phyloP scores from a whole-genome alignment of 2,797 vertebrate species.

The Pangasius larnaudii region DNA sequence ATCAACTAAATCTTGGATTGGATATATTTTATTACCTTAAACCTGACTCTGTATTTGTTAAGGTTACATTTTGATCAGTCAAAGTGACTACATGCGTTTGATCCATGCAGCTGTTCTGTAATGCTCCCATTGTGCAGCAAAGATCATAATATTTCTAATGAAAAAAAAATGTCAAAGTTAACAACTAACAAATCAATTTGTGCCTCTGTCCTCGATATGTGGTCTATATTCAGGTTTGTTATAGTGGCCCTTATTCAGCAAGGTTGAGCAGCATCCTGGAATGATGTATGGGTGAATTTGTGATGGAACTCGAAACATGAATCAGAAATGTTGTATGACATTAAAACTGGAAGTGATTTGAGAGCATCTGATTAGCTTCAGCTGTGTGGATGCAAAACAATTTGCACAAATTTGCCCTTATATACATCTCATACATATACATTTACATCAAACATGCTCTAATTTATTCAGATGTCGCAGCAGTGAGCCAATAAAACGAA shows the following conservation, averaged over 20 bases:
- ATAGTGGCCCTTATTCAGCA: neutral
- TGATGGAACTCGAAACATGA: neutral
- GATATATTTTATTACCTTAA: neutral
- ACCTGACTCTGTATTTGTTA: neutral
- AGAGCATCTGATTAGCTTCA: conserved; percentile 1
- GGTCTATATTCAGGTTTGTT: neutral
- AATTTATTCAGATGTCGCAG: neutral
- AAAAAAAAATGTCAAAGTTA: neutral
- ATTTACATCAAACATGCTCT: neutral
- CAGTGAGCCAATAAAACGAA: neutral
- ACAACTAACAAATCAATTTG: neutral
- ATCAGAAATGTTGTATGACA: neutral
- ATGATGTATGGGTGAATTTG: neutral
- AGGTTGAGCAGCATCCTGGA: neutral
- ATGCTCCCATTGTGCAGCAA: neutral
- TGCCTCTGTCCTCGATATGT: neutral
- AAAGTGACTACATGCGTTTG: neutral
- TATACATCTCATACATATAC: neutral
- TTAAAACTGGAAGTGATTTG: neutral
- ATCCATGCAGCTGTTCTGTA: neutral
- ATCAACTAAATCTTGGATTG: neutral
- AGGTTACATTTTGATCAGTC: neutral
- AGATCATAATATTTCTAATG: neutral
- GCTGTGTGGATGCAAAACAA: neutral
- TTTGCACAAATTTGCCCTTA: neutral